Evolutionary conservation across 2,888 invertebrate species (phyloP), one percentile per base, ranked within the genome.

Genomic region (Cactoblastis cactorum): DNA sequence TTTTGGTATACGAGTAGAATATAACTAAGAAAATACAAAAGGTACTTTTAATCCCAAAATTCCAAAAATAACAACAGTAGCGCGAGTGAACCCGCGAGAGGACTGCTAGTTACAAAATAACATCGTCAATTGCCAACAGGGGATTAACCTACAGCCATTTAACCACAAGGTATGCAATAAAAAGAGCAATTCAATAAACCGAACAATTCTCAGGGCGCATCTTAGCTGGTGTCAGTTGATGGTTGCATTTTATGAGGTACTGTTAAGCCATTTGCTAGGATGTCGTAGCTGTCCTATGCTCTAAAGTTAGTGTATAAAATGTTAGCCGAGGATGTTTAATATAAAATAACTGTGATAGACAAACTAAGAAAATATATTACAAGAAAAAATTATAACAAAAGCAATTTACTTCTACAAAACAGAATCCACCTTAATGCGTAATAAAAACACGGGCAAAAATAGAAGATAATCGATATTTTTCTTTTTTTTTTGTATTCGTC

Each of bases 161-260:
- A 28, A 32, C 24, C 41, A 28, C 28, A 19, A 12, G 19, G 22
- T 12, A 15, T 15, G 8, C 17, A 48, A 48, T 48, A 48, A 48
- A 46, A 48, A 38, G 15, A 37, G 47, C 37, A 48, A 48, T 48
- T 48, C 37, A 37, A 48, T 48, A 28, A 38, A 37, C 37, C 9
- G 15, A 8, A 15, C 37, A 37, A 48, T 38, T 34, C 45, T 46
- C 45, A 3, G 45, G 45, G 12, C 45, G 43, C 43, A 17, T 43
- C 28, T 43, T 43, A 43, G 17, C 17, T 17, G 28, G 14, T 43
- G 28, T 24, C 17, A 12, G 43, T 28, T 43, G 43, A 43, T 43
- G 43, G 43, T 15, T 43, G 43, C 43, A 28, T 28, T 43, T 43
- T 43, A 43, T 15, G 43, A 43, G 15, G 11, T 11, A 28, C 28